A percentile compares a stretch with the other conserved stretches of the same genome.
Conservation (phyloP, 2,113 vertebrate species). For the Pristiophorus japonicus region DNA sequence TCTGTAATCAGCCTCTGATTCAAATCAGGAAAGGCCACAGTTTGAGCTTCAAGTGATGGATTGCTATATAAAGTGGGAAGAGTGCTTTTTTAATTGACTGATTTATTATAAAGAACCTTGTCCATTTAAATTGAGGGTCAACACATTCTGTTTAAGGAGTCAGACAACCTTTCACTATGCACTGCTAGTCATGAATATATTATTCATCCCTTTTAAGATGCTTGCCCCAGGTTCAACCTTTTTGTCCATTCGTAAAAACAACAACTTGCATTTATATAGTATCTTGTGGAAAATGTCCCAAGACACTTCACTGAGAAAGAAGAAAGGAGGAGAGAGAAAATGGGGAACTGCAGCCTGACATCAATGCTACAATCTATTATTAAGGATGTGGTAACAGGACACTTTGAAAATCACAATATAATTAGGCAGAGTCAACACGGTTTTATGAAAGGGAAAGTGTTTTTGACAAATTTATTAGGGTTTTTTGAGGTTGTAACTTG, state of each 20-base stretch:
- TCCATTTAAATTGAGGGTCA: constrained; percentile 51
- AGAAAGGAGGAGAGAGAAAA: not conserved
- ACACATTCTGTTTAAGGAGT: not conserved
- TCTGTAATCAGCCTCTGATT: constrained; percentile 43
- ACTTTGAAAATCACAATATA: too few relatives aligned
- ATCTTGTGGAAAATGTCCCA: not conserved
- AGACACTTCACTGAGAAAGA: not conserved
- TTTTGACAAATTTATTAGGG: too few relatives aligned
- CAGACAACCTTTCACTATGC: not conserved
- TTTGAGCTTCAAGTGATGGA: constrained; percentile 57
- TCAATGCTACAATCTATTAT: too few relatives aligned
- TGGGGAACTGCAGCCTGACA: too few relatives aligned
- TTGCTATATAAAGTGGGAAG: constrained; percentile 61
- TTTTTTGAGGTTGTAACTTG: too few relatives aligned
- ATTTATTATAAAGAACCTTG: constrained; percentile 54
- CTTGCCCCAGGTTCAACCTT: not conserved
- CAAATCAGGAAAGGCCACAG: constrained; percentile 45
- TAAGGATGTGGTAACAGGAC: too few relatives aligned
- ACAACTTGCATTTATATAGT: not conserved
- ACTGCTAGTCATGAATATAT: not conserved
- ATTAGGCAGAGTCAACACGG: too few relatives aligned
- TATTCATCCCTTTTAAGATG: not conserved
- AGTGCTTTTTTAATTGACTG: constrained; percentile 57
- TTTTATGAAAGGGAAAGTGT: too few relatives aligned
- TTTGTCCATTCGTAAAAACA: not conserved